Evolutionary conservation across 1,140 invertebrate genomes (phyloP).

Genomic region (Campodea augens): DNA sequence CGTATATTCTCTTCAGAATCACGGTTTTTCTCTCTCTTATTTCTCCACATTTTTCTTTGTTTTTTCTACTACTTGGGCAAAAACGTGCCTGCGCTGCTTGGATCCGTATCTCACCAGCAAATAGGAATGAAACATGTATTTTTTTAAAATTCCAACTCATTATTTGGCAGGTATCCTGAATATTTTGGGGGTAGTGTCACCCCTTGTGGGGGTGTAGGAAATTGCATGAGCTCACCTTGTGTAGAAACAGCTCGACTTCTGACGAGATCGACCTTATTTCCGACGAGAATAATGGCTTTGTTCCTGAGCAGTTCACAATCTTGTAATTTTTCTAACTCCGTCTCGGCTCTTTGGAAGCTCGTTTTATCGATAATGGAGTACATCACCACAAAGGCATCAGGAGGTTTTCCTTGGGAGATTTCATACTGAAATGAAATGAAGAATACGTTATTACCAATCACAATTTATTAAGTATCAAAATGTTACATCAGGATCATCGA

Average conservation of each 20-base stretch:
- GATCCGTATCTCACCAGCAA: no score
- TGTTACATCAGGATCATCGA: no score
- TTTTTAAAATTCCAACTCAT: no score
- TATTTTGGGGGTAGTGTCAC: no score
- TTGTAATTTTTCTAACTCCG: constrained; percentile 47
- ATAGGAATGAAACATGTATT: no score
- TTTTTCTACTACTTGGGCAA: no score
- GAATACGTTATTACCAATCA: constrained; percentile 1
- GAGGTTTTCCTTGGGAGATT: constrained; percentile 44
- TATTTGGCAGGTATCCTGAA: no score
- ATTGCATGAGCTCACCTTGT: constrained; percentile 61
- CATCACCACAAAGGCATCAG: constrained; percentile 71
- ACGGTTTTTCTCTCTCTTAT: no score
- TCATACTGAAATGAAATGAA: constrained; percentile 38
- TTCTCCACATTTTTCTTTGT: no score
- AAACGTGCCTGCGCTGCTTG: no score
- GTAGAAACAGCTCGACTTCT: constrained; percentile 67
- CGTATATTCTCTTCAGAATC: no score
- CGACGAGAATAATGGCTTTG: constrained; percentile 68
- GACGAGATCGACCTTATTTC: constrained; percentile 88
- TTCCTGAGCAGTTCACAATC: constrained; percentile 51
- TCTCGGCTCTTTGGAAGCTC: constrained; percentile 63
- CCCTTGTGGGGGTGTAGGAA: no score
- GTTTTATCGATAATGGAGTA: constrained; percentile 81
- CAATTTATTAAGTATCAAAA: background rate